Percentiles rank a stretch among this genome's conserved stretches.
phyloP scores from a whole-genome alignment of 2,113 vertebrate species.

The Poeciliopsis occidentalis region DNA sequence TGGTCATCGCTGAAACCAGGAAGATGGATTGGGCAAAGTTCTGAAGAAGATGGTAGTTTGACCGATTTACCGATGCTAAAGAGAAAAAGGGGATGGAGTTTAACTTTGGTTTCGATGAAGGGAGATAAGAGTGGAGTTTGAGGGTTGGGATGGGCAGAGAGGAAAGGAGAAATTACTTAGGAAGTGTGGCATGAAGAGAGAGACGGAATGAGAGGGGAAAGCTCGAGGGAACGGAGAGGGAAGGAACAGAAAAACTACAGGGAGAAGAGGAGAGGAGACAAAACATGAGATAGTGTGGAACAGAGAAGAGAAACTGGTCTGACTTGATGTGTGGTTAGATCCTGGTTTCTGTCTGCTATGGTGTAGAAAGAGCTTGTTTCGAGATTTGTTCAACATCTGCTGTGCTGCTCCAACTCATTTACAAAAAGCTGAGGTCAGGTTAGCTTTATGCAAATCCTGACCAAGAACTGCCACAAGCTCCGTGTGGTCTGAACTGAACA shows the following conservation, averaged over 20 bases:
- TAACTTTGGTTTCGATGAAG: slow-evolving; percentile 16
- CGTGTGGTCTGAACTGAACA: background rate
- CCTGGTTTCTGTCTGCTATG: background rate
- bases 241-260: background rate
- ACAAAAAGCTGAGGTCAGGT: slow-evolving; percentile 43
- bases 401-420: slow-evolving; percentile 39
- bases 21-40: slow-evolving; percentile 4
- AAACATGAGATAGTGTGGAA: background rate
- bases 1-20: slow-evolving; percentile 10
- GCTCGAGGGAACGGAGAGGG: background rate
- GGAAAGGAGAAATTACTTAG: slow-evolving; percentile 1
- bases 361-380: background rate
- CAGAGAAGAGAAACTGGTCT: slow-evolving; percentile 9
- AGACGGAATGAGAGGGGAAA: background rate
- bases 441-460: slow-evolving; percentile 48
- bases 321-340: background rate
- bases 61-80: slow-evolving; percentile 35
- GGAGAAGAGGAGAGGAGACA: background rate
- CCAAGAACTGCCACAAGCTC: background rate
- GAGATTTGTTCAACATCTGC: background rate
- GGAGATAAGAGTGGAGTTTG: background rate
- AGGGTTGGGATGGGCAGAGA: background rate
- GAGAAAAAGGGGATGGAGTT: slow-evolving; percentile 16
- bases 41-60: slow-evolving; percentile 20
- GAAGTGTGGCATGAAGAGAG: background rate